These are phyloP conservation scores for Denticeps clupeoides DNA, from an alignment of 2,797 vertebrate genomes.

Conservation along the genomic window DNA sequence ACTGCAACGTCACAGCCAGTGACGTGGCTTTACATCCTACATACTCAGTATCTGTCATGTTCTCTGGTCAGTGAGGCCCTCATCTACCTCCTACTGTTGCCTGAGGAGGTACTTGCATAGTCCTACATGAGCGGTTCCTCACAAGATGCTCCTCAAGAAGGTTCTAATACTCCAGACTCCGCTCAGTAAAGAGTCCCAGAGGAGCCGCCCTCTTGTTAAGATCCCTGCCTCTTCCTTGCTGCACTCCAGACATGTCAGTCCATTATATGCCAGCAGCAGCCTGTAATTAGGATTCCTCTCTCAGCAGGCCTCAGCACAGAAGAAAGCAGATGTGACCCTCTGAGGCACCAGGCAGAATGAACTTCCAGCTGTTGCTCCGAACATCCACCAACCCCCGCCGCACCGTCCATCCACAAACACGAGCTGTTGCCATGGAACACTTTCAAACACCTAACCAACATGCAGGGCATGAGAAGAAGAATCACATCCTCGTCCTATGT, in stretches of 20 bases:
- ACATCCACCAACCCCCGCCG: slow-evolving; percentile 1
- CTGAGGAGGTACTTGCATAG: too few relatives aligned
- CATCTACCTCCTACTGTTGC: too few relatives aligned
- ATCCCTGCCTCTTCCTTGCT: slow-evolving; percentile 37
- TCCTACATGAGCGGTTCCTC: too few relatives aligned
- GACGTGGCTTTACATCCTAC: too few relatives aligned
- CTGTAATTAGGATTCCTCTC: slow-evolving; percentile 18
- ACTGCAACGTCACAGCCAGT: too few relatives aligned
- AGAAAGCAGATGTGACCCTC: slow-evolving; percentile 65
- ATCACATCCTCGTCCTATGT: too few relatives aligned
- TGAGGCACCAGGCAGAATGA: slow-evolving; percentile 31
- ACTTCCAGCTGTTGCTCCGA: slow-evolving; percentile 24
- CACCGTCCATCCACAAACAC: not conserved
- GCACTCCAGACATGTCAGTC: slow-evolving; percentile 48
- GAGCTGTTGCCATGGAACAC: slow-evolving; percentile 45
- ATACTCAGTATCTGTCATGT: too few relatives aligned
- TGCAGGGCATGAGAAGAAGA: too few relatives aligned
- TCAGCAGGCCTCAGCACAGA: slow-evolving; percentile 19
- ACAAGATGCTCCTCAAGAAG: too few relatives aligned
- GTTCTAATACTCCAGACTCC: too few relatives aligned
- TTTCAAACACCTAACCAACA: slow-evolving; percentile 5
- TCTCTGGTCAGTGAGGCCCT: too few relatives aligned
- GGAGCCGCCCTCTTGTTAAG: slow-evolving; percentile 12
- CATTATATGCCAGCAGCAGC: slow-evolving; percentile 50
- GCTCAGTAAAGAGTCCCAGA: too few relatives aligned